These are phyloP conservation scores for Spheniscus humboldti DNA, from an alignment of 2,797 vertebrate genomes.

Conservation along the genomic window DNA sequence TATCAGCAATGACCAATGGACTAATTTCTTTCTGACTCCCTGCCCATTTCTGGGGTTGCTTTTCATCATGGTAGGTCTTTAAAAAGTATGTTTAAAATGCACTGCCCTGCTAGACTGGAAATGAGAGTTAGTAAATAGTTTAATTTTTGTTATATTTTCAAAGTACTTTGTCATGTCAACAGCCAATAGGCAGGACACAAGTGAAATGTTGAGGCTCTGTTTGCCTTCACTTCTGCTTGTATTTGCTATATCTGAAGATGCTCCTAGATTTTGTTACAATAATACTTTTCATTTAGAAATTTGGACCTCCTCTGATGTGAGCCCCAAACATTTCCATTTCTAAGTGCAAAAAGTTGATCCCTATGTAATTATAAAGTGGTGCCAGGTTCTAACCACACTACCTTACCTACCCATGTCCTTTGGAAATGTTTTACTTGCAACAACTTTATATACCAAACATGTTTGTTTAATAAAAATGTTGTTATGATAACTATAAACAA, in stretches of 20 bases:
- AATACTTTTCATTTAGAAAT: slow-evolving; percentile 65
- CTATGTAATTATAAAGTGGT: slow-evolving; percentile 34
- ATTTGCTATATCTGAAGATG: slow-evolving; percentile 59
- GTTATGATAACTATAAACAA: slow-evolving; percentile 71
- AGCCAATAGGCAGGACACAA: background rate
- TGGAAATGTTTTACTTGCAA: slow-evolving; percentile 48
- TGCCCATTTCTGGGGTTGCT: background rate
- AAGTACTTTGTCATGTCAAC: slow-evolving; percentile 56
- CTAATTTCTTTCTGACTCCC: background rate
- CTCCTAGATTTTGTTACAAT: slow-evolving; percentile 65
- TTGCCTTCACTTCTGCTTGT: slow-evolving; percentile 41
- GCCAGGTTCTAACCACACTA: slow-evolving; percentile 58
- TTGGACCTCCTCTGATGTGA: slow-evolving; percentile 30
- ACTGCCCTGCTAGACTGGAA: slow-evolving; percentile 41
- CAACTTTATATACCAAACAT: slow-evolving; percentile 46
- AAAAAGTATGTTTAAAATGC: slow-evolving; percentile 50
- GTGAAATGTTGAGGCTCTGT: background rate
- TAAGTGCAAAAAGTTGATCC: slow-evolving; percentile 53
- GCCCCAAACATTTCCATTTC: slow-evolving; percentile 64
- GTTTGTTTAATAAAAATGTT: slow-evolving; percentile 72
- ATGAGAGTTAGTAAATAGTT: slow-evolving; percentile 57
- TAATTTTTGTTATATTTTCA: slow-evolving; percentile 65
- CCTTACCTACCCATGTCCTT: slow-evolving; percentile 56
- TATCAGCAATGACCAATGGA: background rate
- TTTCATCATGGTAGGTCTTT: slow-evolving; percentile 35